Conservation (phyloP, 2,888 invertebrate genomes). For the Aromia moschata region DNA sequence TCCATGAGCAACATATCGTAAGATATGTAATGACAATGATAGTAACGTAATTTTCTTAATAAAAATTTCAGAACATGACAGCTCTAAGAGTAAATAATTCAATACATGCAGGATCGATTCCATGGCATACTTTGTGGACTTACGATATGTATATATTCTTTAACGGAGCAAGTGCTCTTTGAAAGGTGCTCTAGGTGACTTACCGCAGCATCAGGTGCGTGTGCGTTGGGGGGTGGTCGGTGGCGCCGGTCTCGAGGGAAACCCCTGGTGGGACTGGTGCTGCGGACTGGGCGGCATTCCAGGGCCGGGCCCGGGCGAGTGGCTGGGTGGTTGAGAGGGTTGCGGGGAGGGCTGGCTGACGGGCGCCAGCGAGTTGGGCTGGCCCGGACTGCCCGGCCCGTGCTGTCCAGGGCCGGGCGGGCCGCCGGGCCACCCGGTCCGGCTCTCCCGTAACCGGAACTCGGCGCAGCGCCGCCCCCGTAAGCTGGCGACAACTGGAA, state of each 20-base stretch:
- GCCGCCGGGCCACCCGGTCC: constrained; percentile 59
- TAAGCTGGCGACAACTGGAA: constrained; percentile 60
- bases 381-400: constrained; percentile 52
- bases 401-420: constrained; percentile 56
- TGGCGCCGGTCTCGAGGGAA: constrained; percentile 76
- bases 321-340: constrained; percentile 60
- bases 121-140: too few species aligned
- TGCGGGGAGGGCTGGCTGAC: constrained; percentile 62
- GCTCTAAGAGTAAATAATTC: too few species aligned
- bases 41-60: too few species aligned
- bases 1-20: too few species aligned
- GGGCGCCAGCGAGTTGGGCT: constrained; percentile 55
- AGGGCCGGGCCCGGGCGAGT: constrained; percentile 66
- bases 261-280: constrained; percentile 68
- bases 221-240: constrained; percentile 81
- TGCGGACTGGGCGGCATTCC: constrained; percentile 69
- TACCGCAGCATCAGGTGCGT: constrained; percentile 79
- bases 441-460: constrained; percentile 56
- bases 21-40: too few species aligned
- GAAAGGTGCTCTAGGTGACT: too few species aligned
- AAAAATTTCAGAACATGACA: too few species aligned
- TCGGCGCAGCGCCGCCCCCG: constrained; percentile 56
- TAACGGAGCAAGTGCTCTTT: too few species aligned
- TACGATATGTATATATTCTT: too few species aligned
- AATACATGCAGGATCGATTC: too few species aligned